Evolutionary conservation across 2,113 vertebrate genomes (phyloP).

Genomic region (Ophthalmolycus amberensis): DNA sequence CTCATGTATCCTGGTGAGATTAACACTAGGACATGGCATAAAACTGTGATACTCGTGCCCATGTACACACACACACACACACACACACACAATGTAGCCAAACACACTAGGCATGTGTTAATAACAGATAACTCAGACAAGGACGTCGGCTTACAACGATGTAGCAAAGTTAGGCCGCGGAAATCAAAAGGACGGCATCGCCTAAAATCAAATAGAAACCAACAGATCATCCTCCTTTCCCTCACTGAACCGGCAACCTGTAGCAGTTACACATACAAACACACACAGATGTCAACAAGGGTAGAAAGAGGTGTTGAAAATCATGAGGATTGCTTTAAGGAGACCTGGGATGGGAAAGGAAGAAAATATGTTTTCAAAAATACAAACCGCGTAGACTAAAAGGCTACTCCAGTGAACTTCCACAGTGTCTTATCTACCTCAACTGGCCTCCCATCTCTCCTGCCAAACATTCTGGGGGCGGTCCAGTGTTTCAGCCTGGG

Average conservation of each 20-base stretch:
- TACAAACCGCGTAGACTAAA: constrained; percentile 12
- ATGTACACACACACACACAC: neutral
- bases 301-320: neutral
- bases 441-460: constrained; percentile 49
- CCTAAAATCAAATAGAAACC: constrained; percentile 3
- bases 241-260: constrained; percentile 17
- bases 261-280: neutral
- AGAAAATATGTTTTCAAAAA: constrained; percentile 27
- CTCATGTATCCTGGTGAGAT: neutral
- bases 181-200: constrained; percentile 11
- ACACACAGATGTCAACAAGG: neutral
- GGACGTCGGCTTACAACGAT: neutral
- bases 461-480: constrained; percentile 59
- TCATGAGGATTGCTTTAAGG: neutral
- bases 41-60: neutral
- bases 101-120: neutral
- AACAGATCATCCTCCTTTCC: constrained; percentile 38
- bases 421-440: constrained; percentile 41
- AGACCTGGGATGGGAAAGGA: neutral
- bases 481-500: constrained; percentile 44
- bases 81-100: neutral
- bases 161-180: neutral
- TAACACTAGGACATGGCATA: neutral
- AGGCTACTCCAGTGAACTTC: constrained; percentile 30
- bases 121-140: neutral